Percentiles rank a stretch among this genome's conserved stretches.
phyloP scores from a whole-genome alignment of 2,888 invertebrate species.

The Eumacrocentrus americanus region DNA sequence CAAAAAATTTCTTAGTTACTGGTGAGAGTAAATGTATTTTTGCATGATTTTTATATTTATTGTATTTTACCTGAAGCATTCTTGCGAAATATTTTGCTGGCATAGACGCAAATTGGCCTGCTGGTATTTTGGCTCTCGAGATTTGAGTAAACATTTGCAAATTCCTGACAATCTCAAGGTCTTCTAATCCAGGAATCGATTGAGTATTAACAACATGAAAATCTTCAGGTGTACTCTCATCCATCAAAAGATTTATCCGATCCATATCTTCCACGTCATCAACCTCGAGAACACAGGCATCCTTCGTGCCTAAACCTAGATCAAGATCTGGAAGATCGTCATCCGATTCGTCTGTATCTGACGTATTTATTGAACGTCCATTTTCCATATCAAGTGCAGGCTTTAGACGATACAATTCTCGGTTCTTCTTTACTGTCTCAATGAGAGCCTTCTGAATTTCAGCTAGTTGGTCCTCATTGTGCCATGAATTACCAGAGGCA shows the following conservation, averaged over 20 bases:
- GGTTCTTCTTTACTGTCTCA: slow-evolving; percentile 74
- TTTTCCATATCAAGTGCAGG: slow-evolving; percentile 50
- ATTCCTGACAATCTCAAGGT: slow-evolving; percentile 72
- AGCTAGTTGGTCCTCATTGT: slow-evolving; percentile 70
- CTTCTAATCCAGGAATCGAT: slow-evolving; percentile 74
- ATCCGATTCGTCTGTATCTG: slow-evolving; percentile 73
- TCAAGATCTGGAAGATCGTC: slow-evolving; percentile 73
- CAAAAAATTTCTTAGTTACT: no score
- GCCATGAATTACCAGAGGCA: slow-evolving; percentile 70
- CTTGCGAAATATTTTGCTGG: slow-evolving; percentile 65
- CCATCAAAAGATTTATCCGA: slow-evolving; percentile 75
- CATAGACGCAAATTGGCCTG: slow-evolving; percentile 62
- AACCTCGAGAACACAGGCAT: slow-evolving; percentile 80
- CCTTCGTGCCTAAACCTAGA: slow-evolving; percentile 76
- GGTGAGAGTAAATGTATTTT: no score
- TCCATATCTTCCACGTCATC: slow-evolving; percentile 85
- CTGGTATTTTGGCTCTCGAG: slow-evolving; percentile 67
- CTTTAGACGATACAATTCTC: slow-evolving; percentile 73
- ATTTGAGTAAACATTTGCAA: slow-evolving; percentile 87
- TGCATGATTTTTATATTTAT: no score
- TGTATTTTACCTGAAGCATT: no score
- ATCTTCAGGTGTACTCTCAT: slow-evolving; percentile 75
- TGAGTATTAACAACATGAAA: slow-evolving; percentile 83
- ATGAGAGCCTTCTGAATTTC: slow-evolving; percentile 73
- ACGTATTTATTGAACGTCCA: slow-evolving; percentile 53